Conservation (phyloP, 2,888 invertebrate species). For the Aphodius sticticus region DNA sequence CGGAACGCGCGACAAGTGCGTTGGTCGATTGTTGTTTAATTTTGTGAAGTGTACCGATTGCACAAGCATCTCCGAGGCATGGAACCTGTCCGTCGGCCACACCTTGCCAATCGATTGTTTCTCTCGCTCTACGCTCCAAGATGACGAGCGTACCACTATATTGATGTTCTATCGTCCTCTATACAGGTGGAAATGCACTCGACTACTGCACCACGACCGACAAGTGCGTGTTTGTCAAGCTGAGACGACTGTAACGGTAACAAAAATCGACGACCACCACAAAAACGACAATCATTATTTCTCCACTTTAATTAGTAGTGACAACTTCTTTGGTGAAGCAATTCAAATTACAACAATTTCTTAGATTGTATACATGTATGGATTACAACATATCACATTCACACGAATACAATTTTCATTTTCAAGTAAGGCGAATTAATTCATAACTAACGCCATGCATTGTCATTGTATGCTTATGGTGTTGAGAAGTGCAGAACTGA, state of each 20-base stretch:
- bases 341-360: not conserved
- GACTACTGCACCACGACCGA: not conserved
- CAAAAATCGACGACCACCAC: not conserved
- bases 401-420: no score
- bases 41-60: constrained; percentile 42
- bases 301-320: not conserved
- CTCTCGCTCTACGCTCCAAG: not conserved
- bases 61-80: constrained; percentile 37
- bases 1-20: constrained; percentile 35
- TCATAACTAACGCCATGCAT: not conserved
- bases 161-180: not conserved
- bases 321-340: not conserved
- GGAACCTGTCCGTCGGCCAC: constrained; percentile 43
- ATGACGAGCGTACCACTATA: not conserved
- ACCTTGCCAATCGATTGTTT: constrained; percentile 46
- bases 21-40: constrained; percentile 44
- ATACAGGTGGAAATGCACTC: not conserved
- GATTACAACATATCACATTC: not conserved
- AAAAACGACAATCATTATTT: not conserved
- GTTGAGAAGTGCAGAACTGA: no score
- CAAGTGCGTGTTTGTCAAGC: not conserved
- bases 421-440: not conserved
- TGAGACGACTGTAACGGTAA: not conserved
- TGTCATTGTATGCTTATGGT: no score
- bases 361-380: not conserved